phyloP scores from a whole-genome alignment of 2,888 invertebrate species.

The Trichogramma dendrolimi region DNA sequence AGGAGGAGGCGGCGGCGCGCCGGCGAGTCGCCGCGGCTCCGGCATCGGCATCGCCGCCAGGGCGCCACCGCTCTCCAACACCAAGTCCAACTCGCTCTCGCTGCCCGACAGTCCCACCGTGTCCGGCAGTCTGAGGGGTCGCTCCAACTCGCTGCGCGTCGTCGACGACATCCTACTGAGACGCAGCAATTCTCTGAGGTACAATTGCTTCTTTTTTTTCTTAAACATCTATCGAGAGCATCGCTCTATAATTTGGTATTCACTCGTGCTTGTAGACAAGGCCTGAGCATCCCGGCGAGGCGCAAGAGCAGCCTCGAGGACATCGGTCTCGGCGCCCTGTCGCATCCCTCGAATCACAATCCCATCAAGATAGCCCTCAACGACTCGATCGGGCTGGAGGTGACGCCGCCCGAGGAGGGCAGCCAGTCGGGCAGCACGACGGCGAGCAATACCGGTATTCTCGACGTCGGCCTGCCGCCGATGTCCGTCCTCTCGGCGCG shows the following conservation, averaged over 20 bases:
- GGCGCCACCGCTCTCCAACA: conserved; percentile 74
- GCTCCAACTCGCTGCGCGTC: conserved; percentile 82
- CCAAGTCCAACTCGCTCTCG: conserved; percentile 84
- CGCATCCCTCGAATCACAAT: conserved; percentile 70
- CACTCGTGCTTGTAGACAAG: conserved; percentile 58
- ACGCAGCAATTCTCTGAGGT: conserved; percentile 70
- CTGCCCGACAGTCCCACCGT: conserved; percentile 85
- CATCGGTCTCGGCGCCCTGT: conserved; percentile 64
- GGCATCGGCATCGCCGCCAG: conserved; percentile 65
- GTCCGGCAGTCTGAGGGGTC: conserved; percentile 71
- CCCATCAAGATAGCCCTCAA: conserved; percentile 82
- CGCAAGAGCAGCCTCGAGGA: conserved; percentile 82
- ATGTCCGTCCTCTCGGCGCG: conserved; percentile 40
- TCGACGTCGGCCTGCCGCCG: conserved; percentile 53
- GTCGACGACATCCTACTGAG: conserved; percentile 80
- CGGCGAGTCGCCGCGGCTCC: conserved; percentile 67
- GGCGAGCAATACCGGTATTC: conserved; percentile 56
- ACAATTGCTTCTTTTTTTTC: background rate
- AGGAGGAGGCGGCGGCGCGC: conserved; percentile 40
- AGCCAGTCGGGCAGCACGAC: conserved; percentile 48
- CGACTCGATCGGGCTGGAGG: conserved; percentile 79
- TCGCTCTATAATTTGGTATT: background rate
- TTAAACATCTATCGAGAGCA: background rate
- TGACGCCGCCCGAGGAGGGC: conserved; percentile 59
- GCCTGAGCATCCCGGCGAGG: conserved; percentile 65